These are phyloP conservation scores for Platycercus adscitus DNA, from an alignment of 2,113 vertebrate genomes.

Conservation along the genomic window DNA sequence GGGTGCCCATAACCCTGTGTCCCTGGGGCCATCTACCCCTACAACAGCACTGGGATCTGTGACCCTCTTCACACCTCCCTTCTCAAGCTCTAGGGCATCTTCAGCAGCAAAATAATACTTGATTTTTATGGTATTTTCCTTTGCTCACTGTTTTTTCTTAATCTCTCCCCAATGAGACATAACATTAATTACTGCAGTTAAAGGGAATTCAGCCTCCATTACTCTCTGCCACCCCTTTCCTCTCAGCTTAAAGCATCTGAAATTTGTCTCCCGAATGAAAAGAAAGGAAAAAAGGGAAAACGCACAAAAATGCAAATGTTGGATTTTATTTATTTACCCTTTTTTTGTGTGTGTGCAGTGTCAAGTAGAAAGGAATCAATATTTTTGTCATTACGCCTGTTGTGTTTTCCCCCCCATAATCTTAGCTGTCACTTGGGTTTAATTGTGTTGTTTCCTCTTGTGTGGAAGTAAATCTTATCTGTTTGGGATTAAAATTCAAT, in stretches of 20 bases:
- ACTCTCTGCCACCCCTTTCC: constrained; percentile 69
- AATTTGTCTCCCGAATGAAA: constrained; percentile 61
- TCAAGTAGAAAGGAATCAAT: constrained; percentile 69
- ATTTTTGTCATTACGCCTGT: constrained; percentile 58
- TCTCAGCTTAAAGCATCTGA: constrained; percentile 53
- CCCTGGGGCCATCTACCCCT: not conserved
- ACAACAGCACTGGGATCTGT: not conserved
- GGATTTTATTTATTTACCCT: constrained; percentile 58
- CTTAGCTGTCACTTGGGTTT: constrained; percentile 79
- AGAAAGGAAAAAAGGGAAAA: not conserved
- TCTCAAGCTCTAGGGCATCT: constrained; percentile 62
- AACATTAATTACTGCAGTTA: constrained; percentile 83
- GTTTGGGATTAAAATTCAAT: constrained; percentile 87
- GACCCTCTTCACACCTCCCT: constrained; percentile 31
- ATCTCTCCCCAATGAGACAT: constrained; percentile 78
- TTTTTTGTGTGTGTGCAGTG: constrained; percentile 3
- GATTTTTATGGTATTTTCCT: constrained; percentile 44
- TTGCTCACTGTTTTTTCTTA: constrained; percentile 68
- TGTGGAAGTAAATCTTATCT: constrained; percentile 86
- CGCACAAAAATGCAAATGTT: constrained; percentile 13
- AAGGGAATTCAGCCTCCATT: constrained; percentile 75
- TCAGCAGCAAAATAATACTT: constrained; percentile 73
- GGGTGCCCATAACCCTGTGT: fast-evolving
- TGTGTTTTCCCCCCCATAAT: constrained; percentile 66
- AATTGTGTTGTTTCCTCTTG: constrained; percentile 84